These are phyloP conservation scores for Zoanthus solanderi DNA, from an alignment of 92 coral and sea anemone species.

Conservation along the genomic window DNA sequence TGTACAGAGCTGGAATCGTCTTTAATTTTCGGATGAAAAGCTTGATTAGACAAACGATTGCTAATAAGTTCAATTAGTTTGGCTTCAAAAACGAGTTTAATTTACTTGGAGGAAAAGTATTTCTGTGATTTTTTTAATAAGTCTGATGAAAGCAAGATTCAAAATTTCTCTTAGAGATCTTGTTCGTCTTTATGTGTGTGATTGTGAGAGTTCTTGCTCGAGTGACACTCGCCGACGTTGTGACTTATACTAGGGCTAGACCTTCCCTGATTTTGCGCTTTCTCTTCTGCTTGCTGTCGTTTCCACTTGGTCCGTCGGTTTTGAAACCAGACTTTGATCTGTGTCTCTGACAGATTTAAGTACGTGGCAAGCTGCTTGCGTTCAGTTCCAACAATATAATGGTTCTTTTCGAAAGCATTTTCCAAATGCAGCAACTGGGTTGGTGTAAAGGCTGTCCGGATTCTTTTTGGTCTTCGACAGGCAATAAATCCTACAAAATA, in stretches of 20 bases:
- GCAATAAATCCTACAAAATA: constrained; percentile 78
- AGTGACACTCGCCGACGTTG: constrained; percentile 70
- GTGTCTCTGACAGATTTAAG: constrained; percentile 90
- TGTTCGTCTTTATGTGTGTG: constrained; percentile 64
- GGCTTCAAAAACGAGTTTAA: background rate
- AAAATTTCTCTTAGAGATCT: constrained; percentile 29
- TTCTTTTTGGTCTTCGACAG: constrained; percentile 88
- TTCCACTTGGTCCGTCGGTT: constrained; percentile 94
- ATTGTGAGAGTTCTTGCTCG: constrained; percentile 40
- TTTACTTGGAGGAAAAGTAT: background rate
- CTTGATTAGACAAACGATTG: background rate
- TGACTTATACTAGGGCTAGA: constrained; percentile 30
- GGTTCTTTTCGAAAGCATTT: constrained; percentile 96
- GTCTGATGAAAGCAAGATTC: background rate
- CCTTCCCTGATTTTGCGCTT: constrained; percentile 74
- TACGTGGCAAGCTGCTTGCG: constrained; percentile 92
- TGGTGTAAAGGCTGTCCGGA: constrained; percentile 95
- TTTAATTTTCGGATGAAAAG: constrained; percentile 16
- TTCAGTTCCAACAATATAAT: constrained; percentile 94
- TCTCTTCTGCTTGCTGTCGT: constrained; percentile 90
- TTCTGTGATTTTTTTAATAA: background rate
- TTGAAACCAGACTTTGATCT: constrained; percentile 97
- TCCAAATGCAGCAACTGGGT: constrained; percentile 91
- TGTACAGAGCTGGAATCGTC: background rate
- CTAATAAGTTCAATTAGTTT: background rate